Conservation (phyloP, 2,113 vertebrate species). For the Neogale vison region DNA sequence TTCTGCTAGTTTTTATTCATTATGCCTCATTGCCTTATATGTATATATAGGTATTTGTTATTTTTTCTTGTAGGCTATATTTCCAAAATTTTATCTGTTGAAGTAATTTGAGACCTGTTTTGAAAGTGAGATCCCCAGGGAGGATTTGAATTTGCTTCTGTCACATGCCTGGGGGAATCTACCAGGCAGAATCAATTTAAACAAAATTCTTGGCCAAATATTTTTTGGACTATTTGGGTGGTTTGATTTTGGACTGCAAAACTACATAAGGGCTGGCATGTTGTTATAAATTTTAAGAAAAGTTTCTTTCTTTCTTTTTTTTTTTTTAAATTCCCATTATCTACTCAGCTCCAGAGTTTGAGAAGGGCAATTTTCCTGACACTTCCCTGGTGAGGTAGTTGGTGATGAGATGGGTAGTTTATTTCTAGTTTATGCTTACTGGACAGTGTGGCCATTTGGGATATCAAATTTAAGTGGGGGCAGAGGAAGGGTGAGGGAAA, state of each 20-base stretch:
- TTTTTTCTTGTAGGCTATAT: background rate
- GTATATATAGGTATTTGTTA: background rate
- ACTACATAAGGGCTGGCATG: background rate
- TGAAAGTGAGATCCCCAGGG: background rate
- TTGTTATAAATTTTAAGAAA: background rate
- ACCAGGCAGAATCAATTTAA: background rate
- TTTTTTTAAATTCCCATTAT: background rate
- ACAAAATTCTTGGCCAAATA: background rate
- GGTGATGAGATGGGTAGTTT: background rate
- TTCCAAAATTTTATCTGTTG: background rate
- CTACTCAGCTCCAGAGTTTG: background rate
- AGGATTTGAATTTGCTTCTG: background rate
- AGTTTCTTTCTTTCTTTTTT: background rate
- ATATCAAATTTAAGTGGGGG: background rate
- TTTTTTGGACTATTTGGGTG: background rate
- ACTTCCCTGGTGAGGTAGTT: background rate
- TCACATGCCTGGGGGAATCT: background rate
- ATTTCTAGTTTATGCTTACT: background rate
- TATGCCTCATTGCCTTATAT: background rate
- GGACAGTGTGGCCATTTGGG: background rate
- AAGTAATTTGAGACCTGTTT: background rate
- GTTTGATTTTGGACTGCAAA: background rate
- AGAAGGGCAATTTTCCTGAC: background rate
- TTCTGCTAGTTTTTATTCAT: slow-evolving; percentile 1
- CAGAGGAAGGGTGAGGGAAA: background rate